Evolutionary conservation across 1,140 invertebrate genomes (phyloP).

Genomic region (Drosophila sproati): DNA sequence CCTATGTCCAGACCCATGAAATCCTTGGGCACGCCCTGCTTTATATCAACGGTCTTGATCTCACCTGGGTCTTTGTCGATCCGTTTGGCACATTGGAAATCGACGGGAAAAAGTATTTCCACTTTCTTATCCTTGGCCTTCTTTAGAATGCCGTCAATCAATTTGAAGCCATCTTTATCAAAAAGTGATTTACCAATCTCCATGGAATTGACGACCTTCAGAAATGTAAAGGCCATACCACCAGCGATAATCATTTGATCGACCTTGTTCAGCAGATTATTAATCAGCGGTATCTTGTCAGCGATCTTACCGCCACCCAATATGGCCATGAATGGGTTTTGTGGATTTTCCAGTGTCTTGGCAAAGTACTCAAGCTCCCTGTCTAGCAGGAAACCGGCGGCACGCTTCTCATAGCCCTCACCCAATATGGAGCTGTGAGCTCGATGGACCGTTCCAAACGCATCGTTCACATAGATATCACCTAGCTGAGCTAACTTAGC

Average conservation of each 20-base stretch:
- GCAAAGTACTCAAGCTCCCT: constrained; percentile 99
- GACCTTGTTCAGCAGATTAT: constrained; percentile 98
- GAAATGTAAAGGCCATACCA: constrained; percentile 99
- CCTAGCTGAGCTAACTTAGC: constrained; percentile 95
- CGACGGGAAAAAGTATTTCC: constrained; percentile 96
- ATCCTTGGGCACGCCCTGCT: constrained; percentile 94
- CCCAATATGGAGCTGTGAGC: constrained; percentile 98
- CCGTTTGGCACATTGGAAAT: constrained; percentile 97
- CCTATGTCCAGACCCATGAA: constrained; percentile 98
- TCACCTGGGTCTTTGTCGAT: constrained; percentile 95
- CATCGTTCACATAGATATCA: constrained; percentile 99
- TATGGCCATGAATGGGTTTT: constrained; percentile 98
- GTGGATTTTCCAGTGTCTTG: constrained; percentile 97
- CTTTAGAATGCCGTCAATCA: constrained; percentile 94
- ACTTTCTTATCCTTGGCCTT: constrained; percentile 97
- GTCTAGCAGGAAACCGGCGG: constrained; percentile 97
- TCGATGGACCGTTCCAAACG: constrained; percentile 99
- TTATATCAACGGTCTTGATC: constrained; percentile 89
- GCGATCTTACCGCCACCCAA: constrained; percentile 99
- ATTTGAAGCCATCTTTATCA: constrained; percentile 97
- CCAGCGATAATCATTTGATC: constrained; percentile 99
- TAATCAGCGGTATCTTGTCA: constrained; percentile 99
- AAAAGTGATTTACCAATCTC: constrained; percentile 97
- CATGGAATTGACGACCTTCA: constrained; percentile 96
- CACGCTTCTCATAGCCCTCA: constrained; percentile 93